Evolutionary conservation across 2,113 vertebrate genomes (phyloP).

Genomic region (Corythornis madagascariensis): DNA sequence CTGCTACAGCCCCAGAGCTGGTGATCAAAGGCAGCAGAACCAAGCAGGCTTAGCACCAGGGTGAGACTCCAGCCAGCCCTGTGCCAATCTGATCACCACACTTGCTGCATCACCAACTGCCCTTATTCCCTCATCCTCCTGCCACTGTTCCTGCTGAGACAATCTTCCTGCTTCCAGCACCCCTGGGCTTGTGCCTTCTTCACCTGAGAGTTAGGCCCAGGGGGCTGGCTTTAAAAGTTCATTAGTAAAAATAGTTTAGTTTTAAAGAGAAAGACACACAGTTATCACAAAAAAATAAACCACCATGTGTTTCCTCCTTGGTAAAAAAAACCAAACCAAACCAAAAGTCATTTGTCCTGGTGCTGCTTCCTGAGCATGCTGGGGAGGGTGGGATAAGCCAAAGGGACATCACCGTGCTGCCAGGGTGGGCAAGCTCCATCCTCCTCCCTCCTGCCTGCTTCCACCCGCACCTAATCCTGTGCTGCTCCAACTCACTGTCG

Average conservation of each 20-base stretch:
- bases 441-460: background rate
- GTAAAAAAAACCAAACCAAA: background rate
- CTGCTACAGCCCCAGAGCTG: background rate
- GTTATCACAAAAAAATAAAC: background rate
- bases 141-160: background rate
- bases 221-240: background rate
- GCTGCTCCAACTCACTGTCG: background rate
- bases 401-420: background rate
- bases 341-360: background rate
- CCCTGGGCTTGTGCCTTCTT: background rate
- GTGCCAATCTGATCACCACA: background rate
- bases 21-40: background rate
- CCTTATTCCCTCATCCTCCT: background rate
- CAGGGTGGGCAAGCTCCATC: background rate
- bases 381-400: background rate
- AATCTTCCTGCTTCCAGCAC: background rate
- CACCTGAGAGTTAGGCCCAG: background rate
- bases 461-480: background rate
- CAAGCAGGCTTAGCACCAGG: fast-evolving
- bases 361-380: background rate
- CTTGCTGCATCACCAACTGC: fast-evolving
- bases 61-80: background rate
- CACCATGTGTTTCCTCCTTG: background rate
- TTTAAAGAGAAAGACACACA: background rate
- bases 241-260: background rate